Base-by-base conservation (phyloP, 2,888 invertebrate genomes). In the Hololepta plana region DNA sequence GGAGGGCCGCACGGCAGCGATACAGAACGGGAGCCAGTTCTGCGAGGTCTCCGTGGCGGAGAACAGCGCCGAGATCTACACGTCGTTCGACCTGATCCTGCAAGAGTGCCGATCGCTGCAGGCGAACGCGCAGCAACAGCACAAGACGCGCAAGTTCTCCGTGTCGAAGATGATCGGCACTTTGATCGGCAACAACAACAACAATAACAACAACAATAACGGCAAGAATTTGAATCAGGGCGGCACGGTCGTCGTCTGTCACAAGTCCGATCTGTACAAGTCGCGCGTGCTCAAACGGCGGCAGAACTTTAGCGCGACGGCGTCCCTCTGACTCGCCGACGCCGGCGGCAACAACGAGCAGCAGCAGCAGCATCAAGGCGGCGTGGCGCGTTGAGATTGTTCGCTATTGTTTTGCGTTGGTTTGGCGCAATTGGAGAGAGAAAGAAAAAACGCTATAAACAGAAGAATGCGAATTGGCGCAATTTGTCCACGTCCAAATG, bases 41-140 rank as follows among this genome's bases (percentile, higher is more conserved):
- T 70, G 72, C 53, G 80, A 81, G 53, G 72, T 79, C n/a, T 76
- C 77, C 12, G 79, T 79, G 4, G 79, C 79, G 0, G 79, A 80
- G 50, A 79, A 79, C 53, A 72, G 71, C 12, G 65, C 71, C 9
- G 69, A 71, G 39, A 65, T 80, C 23, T 75, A 75, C 52, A 64
- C 72, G 24, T 71, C 75, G 30, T 74, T 81, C 41, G 76, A 77
- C 46, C 57, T 64, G 23, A 53, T 77, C 13, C 58, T 79, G 15
- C 64, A 65, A 32, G 75, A 76, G 44, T 72, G 72, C 31, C 64
- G 71, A 32, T 42, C 39, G n/a, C 37, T 37, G 9, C 46, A 43
- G 32, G 27, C 40, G 15, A 42, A 43, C 16, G 17, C 7, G 8
- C 45, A 36, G 12, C 40, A 41, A 12, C 49, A 47, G 30, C 63